A percentile compares a stretch with the other conserved stretches of the same genome.
Conservation (phyloP, 2,113 vertebrate species). For the Nerophis lumbriciformis region DNA sequence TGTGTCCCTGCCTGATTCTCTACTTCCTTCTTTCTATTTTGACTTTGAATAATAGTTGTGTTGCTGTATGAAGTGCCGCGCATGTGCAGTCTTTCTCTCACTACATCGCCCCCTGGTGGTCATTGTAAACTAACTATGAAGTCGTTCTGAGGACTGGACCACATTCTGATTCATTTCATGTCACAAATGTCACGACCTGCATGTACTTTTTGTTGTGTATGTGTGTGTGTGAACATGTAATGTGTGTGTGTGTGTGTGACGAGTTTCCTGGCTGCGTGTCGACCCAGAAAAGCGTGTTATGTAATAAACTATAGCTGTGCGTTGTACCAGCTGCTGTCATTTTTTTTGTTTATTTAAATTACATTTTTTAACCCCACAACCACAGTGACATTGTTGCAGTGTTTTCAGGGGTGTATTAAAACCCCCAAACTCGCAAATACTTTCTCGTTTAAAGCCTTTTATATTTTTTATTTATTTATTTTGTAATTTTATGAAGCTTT, state of each 20-base stretch:
- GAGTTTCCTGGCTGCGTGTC: slow-evolving; percentile 39
- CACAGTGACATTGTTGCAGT: too few species aligned
- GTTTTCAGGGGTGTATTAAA: background rate
- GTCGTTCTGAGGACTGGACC: background rate
- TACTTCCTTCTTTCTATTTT: slow-evolving; percentile 6
- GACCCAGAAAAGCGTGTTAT: slow-evolving; percentile 56
- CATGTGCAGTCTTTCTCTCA: slow-evolving; percentile 25
- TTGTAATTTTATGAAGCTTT: too few species aligned
- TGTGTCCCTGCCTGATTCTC: background rate
- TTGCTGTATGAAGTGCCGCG: slow-evolving; percentile 43
- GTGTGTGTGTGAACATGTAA: slow-evolving; percentile 30
- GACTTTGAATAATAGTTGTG: background rate
- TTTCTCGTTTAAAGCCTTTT: too few species aligned
- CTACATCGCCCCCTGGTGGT: slow-evolving; percentile 35
- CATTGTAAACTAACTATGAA: background rate
- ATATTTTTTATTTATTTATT: too few species aligned
- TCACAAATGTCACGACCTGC: slow-evolving; percentile 24
- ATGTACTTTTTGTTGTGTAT: slow-evolving; percentile 28
- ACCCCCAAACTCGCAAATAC: background rate
- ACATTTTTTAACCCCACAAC: background rate
- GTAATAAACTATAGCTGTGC: slow-evolving; percentile 63
- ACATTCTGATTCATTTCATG: slow-evolving; percentile 19
- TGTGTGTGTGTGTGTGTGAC: slow-evolving; percentile 15
- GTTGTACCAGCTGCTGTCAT: slow-evolving; percentile 25
- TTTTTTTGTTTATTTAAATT: background rate